Percentiles rank a stretch among this genome's conserved stretches.
Conservation (phyloP, 1,140 invertebrate species). For the Oscheius sp. region DNA sequence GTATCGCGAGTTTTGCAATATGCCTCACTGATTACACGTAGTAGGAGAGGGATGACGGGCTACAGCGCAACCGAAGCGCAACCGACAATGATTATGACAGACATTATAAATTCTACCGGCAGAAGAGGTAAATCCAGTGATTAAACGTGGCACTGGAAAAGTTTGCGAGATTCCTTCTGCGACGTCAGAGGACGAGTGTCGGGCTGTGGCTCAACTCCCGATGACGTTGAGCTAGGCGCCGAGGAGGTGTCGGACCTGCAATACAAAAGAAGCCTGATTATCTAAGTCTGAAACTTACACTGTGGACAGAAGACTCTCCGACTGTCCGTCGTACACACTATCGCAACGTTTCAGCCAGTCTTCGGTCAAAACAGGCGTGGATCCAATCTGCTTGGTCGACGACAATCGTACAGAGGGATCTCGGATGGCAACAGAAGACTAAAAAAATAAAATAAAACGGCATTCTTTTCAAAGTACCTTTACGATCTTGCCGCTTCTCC, state of each 20-base stretch:
- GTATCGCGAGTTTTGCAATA: too few species aligned
- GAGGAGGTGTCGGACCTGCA: slow-evolving; percentile 25
- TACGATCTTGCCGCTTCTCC: slow-evolving; percentile 17
- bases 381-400: slow-evolving; percentile 27
- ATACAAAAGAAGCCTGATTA: not conserved
- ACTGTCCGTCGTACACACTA: slow-evolving; percentile 25
- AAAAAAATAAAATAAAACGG: not conserved
- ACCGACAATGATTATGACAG: not conserved
- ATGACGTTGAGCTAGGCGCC: slow-evolving; percentile 24
- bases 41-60: not conserved
- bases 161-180: slow-evolving; percentile 2
- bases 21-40: slow-evolving; percentile 8
- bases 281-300: slow-evolving; percentile 10
- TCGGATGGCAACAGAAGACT: slow-evolving; percentile 5
- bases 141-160: slow-evolving; percentile 7
- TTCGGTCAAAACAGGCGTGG: slow-evolving; percentile 15
- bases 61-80: not conserved
- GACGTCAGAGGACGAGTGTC: slow-evolving; percentile 29
- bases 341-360: slow-evolving; percentile 21
- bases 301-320: slow-evolving; percentile 30
- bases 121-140: not conserved
- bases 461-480: not conserved
- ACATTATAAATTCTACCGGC: not conserved
- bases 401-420: slow-evolving; percentile 22
- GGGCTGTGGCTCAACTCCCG: slow-evolving; percentile 15